Conservation (phyloP, 1,140 invertebrate genomes). For the Gryllus bimaculatus region DNA sequence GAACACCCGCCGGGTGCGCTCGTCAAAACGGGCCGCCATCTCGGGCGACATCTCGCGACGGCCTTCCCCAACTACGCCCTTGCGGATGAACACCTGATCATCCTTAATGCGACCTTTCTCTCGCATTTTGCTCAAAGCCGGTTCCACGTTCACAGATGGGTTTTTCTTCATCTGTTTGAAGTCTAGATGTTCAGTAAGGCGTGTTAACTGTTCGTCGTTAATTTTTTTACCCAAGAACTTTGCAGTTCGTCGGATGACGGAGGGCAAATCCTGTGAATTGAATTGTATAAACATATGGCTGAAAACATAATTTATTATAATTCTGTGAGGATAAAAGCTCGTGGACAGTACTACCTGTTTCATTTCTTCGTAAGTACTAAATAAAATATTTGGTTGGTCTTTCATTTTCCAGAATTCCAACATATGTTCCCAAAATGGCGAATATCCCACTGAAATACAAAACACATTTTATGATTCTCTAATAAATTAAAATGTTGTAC, state of each 20-base stretch:
- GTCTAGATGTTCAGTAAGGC: conserved; percentile 48
- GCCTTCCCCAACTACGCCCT: conserved; percentile 1
- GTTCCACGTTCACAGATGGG: neutral
- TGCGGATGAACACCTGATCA: conserved; percentile 9
- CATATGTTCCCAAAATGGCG: conserved; percentile 31
- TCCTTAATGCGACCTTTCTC: neutral
- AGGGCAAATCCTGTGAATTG: conserved; percentile 39
- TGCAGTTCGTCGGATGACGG: conserved; percentile 45
- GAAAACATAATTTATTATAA: neutral
- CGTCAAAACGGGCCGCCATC: neutral
- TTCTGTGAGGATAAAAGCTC: neutral
- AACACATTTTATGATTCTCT: too few species aligned
- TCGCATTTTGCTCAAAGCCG: conserved; percentile 24
- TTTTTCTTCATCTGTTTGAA: conserved; percentile 61
- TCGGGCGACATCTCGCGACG: conserved; percentile 10
- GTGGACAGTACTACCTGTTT: conserved; percentile 25
- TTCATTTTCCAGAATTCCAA: conserved; percentile 34
- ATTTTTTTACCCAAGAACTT: conserved; percentile 46
- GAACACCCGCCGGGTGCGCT: neutral
- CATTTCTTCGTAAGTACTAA: conserved; percentile 43
- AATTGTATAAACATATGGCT: neutral
- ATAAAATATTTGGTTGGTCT: conserved; percentile 36
- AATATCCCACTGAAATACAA: conserved; percentile 8
- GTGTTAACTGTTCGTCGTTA: conserved; percentile 38
- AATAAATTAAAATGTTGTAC: too few species aligned